A percentile compares a stretch with the other conserved stretches of the same genome.
Evolutionary conservation across 1,140 invertebrate species (phyloP).

Genomic region (Drosophila willistoni): DNA sequence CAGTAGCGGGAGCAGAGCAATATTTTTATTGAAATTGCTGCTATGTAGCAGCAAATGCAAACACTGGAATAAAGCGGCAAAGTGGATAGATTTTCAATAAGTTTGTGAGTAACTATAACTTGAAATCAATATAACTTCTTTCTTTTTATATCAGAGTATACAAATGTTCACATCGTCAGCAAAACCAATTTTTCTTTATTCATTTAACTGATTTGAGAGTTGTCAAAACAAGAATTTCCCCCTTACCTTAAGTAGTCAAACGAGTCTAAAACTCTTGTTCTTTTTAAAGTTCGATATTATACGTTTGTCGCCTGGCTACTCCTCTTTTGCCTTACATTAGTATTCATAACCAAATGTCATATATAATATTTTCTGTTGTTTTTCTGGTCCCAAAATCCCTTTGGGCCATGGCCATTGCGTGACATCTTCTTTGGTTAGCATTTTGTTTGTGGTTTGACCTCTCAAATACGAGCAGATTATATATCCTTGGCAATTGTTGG

Average conservation of each 20-base stretch:
- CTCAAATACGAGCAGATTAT: conserved; percentile 66
- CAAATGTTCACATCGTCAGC: too few relatives aligned
- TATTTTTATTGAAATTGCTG: too few relatives aligned
- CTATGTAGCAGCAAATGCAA: too few relatives aligned
- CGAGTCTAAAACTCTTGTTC: not conserved
- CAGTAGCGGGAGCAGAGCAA: too few relatives aligned
- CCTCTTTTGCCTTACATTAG: conserved; percentile 46
- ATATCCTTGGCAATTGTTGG: conserved; percentile 32
- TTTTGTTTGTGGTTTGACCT: conserved; percentile 62
- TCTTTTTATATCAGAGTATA: too few relatives aligned
- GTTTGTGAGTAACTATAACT: too few relatives aligned
- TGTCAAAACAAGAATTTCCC: not conserved
- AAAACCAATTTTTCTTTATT: not conserved
- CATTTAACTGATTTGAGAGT: conserved; percentile 1
- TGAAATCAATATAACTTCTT: too few relatives aligned
- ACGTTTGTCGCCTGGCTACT: conserved; percentile 14
- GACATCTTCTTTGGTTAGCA: conserved; percentile 57
- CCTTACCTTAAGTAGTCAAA: conserved; percentile 7
- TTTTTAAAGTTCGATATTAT: conserved; percentile 9
- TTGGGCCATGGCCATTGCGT: conserved; percentile 64
- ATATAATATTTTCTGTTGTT: conserved; percentile 68
- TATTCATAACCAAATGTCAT: conserved; percentile 78
- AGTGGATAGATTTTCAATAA: too few relatives aligned
- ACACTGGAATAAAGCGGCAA: too few relatives aligned
- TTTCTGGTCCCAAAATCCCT: conserved; percentile 61